Conservation (phyloP, 2,797 vertebrate genomes). For the Diglossa cyanea region DNA sequence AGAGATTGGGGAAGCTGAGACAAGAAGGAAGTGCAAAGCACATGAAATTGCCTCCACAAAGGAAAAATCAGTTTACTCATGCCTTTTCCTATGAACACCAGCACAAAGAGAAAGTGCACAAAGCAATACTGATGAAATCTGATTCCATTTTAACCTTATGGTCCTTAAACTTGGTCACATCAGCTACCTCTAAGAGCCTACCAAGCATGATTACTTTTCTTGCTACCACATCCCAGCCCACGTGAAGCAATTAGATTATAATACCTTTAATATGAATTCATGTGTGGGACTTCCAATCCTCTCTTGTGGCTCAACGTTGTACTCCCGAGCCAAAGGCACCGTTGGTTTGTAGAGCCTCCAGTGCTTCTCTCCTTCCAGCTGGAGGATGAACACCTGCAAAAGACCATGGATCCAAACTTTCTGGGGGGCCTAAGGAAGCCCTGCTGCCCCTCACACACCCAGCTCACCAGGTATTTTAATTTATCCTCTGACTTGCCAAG, state of each 20-base stretch:
- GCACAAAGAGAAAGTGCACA: neutral
- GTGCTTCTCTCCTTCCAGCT: conserved; percentile 90
- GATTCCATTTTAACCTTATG: neutral
- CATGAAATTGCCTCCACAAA: neutral
- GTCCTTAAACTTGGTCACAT: neutral
- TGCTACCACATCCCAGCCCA: neutral
- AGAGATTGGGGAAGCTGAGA: neutral
- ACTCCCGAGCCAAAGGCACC: conserved; percentile 83
- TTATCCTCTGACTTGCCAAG: neutral
- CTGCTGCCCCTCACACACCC: neutral
- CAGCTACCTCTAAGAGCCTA: neutral
- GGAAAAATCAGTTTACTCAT: neutral
- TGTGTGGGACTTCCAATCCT: conserved; percentile 84
- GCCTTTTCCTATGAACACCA: neutral
- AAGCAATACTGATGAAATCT: neutral
- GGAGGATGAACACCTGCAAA: conserved; percentile 88
- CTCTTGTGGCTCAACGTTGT: conserved; percentile 81
- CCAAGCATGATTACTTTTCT: neutral
- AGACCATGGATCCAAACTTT: neutral
- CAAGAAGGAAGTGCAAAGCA: neutral
- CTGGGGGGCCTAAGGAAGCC: neutral
- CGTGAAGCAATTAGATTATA: neutral
- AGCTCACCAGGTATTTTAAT: neutral
- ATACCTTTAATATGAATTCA: conserved; percentile 86
- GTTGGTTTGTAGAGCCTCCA: conserved; percentile 88